These are phyloP conservation scores for Labeo catla DNA, from an alignment of 2,113 vertebrate species.

Conservation along the genomic window DNA sequence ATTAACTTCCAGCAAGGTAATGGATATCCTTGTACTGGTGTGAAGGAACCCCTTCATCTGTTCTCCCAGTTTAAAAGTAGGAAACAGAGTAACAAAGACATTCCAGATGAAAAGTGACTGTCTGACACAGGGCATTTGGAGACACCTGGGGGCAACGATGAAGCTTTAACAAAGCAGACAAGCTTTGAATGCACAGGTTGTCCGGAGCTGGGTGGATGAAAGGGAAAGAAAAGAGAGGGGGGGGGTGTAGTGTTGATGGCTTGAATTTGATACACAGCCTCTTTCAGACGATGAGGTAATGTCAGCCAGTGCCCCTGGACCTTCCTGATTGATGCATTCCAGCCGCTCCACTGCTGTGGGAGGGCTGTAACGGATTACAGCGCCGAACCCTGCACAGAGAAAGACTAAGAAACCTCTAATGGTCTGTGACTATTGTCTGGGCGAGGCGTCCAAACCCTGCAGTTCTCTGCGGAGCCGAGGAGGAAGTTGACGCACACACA, in stretches of 20 bases:
- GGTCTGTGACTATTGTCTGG: conserved; percentile 37
- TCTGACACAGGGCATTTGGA: conserved; percentile 66
- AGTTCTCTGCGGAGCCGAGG: conserved; percentile 62
- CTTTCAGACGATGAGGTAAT: conserved; percentile 36
- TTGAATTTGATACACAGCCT: conserved; percentile 42
- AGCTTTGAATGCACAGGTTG: conserved; percentile 41
- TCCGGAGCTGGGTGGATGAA: conserved; percentile 11
- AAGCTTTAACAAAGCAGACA: conserved; percentile 47
- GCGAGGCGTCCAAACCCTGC: conserved; percentile 50
- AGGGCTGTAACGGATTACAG: conserved; percentile 6
- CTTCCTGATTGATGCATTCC: conserved; percentile 72
- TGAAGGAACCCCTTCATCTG: conserved; percentile 71
- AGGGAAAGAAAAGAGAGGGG: background rate
- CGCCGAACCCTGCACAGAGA: background rate
- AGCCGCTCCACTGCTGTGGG: conserved; percentile 27
- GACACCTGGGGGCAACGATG: conserved; percentile 66
- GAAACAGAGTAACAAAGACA: conserved; percentile 68
- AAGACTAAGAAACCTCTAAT: conserved; percentile 39
- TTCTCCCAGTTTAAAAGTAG: conserved; percentile 65
- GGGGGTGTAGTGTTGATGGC: conserved; percentile 10
- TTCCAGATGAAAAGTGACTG: conserved; percentile 60
- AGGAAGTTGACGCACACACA: conserved; percentile 58
- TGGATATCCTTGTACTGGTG: conserved; percentile 76
- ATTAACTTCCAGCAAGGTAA: conserved; percentile 78
- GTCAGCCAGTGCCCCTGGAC: conserved; percentile 59